phyloP scores from a whole-genome alignment of 2,888 invertebrate genomes.

The Dioctria rufipes region DNA sequence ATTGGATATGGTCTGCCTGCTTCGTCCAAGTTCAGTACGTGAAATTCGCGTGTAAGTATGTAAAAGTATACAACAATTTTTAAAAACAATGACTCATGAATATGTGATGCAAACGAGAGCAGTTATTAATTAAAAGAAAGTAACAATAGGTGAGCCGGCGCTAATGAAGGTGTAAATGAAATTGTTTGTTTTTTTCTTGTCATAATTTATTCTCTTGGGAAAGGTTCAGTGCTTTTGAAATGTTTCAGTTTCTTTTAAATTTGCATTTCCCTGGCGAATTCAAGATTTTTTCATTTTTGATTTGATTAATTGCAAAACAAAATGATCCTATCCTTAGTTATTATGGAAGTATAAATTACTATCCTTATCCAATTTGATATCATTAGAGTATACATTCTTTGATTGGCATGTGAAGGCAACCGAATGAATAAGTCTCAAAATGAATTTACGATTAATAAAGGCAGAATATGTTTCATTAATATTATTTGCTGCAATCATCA shows the following conservation, averaged over 20 bases:
- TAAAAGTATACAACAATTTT: constrained; percentile 4
- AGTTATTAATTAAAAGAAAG: constrained; percentile 28
- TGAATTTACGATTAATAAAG: too few relatives aligned
- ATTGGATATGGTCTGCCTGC: background rate
- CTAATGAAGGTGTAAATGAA: constrained; percentile 35
- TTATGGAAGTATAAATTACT: too few relatives aligned
- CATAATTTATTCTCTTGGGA: constrained; percentile 8
- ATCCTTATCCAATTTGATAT: too few relatives aligned
- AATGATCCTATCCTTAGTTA: background rate
- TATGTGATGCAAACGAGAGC: constrained; percentile 36
- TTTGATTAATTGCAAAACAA: constrained; percentile 3
- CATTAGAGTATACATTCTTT: too few relatives aligned
- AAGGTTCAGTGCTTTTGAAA: constrained; percentile 4
- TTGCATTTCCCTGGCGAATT: constrained; percentile 34
- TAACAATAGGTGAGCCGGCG: constrained; percentile 22
- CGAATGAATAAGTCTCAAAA: too few relatives aligned
- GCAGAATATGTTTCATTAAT: too few relatives aligned
- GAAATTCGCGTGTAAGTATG: background rate
- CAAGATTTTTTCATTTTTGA: background rate
- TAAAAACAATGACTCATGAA: constrained; percentile 31
- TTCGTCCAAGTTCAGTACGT: background rate
- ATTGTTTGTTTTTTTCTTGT: background rate
- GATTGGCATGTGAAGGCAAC: too few relatives aligned
- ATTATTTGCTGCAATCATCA: too few relatives aligned
- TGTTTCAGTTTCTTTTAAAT: constrained; percentile 1